These are phyloP conservation scores for Keiferia lycopersicella DNA, from an alignment of 2,888 invertebrate species.

Conservation along the genomic window DNA sequence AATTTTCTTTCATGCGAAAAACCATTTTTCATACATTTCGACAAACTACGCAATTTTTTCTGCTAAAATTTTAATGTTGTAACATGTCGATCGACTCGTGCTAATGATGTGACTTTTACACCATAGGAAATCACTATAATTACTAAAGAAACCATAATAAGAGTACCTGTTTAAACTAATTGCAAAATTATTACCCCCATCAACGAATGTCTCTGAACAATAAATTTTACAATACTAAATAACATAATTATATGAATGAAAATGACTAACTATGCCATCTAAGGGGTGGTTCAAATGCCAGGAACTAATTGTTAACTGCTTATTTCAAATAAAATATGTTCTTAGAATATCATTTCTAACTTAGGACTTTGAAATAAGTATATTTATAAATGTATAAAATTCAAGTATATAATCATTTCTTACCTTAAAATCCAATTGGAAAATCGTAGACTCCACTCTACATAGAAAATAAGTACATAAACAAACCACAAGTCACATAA, in stretches of 20 bases:
- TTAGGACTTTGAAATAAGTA: too few species aligned
- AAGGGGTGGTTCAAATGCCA: slow-evolving; percentile 24
- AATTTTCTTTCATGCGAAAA: too few species aligned
- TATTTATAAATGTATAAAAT: neutral
- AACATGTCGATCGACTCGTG: too few species aligned
- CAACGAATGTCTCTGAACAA: neutral
- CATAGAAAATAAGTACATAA: slow-evolving; percentile 27
- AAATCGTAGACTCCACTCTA: slow-evolving; percentile 33
- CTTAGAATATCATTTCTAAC: neutral
- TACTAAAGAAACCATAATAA: neutral
- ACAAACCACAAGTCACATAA: slow-evolving; percentile 47
- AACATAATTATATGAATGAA: neutral
- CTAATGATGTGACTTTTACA: too few species aligned
- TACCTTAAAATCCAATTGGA: slow-evolving; percentile 46
- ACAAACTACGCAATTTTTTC: too few species aligned
- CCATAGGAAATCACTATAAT: too few species aligned
- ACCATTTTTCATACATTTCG: too few species aligned
- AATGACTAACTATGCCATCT: slow-evolving; percentile 5
- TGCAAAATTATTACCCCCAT: neutral
- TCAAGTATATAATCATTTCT: slow-evolving; percentile 26
- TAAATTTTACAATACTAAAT: neutral
- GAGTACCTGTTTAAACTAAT: neutral
- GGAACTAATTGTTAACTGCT: slow-evolving; percentile 16
- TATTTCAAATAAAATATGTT: neutral
- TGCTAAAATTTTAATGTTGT: too few species aligned